Evolutionary conservation across 2,113 vertebrate genomes (phyloP).

Genomic region (Mesocricetus auratus): DNA sequence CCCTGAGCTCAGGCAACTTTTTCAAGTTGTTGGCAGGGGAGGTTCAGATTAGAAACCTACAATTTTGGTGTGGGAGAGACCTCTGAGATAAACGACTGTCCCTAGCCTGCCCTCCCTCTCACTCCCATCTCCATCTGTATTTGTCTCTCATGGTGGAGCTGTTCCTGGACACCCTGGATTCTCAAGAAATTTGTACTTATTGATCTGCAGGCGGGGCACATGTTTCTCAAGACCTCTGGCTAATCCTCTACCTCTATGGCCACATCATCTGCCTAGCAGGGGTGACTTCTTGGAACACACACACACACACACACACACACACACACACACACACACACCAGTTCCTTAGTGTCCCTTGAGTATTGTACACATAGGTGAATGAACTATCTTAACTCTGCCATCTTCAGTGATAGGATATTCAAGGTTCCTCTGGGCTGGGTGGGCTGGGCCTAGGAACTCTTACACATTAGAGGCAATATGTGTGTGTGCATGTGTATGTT

Average conservation of each 20-base stretch:
- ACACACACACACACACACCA: neutral
- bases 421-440: neutral
- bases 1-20: slow-evolving; percentile 58
- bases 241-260: neutral
- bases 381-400: neutral
- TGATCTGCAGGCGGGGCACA: slow-evolving; percentile 27
- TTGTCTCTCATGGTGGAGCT: neutral
- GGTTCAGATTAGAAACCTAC: slow-evolving; percentile 59
- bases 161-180: slow-evolving; percentile 17
- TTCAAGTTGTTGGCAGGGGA: slow-evolving; percentile 50
- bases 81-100: slow-evolving; percentile 22
- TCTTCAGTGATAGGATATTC: slow-evolving; percentile 27
- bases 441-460: neutral
- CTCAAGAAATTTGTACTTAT: slow-evolving; percentile 15
- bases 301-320: neutral
- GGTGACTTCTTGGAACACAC: slow-evolving; percentile 19
- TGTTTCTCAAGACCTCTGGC: slow-evolving; percentile 57
- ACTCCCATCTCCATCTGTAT: neutral
- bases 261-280: neutral
- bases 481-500: neutral
- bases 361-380: too few relatives aligned
- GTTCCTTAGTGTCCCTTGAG: neutral
- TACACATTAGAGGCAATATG: neutral
- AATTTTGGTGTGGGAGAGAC: slow-evolving; percentile 29
- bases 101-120: neutral